A percentile compares a stretch with the other conserved stretches of the same genome.
Conservation (phyloP, 2,888 invertebrate species). For the Diplolepis rosae region DNA sequence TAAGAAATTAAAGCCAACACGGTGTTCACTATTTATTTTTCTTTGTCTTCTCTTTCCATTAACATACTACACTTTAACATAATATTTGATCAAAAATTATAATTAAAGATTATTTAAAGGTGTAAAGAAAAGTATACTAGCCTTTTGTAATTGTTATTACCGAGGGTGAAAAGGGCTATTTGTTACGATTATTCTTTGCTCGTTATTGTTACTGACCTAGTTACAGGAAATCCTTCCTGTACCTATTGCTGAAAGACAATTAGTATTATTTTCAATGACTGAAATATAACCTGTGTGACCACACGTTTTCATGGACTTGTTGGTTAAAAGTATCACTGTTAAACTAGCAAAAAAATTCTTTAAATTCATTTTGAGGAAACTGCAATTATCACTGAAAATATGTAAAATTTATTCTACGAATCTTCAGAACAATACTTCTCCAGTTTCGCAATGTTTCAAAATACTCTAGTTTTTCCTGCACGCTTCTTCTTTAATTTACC, state of each 20-base stretch:
- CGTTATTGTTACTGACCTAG: background rate
- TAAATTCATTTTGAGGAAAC: slow-evolving; percentile 2
- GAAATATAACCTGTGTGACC: too few relatives aligned
- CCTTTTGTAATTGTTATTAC: too few relatives aligned
- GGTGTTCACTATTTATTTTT: too few relatives aligned
- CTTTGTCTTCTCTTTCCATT: background rate
- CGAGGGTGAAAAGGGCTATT: too few relatives aligned
- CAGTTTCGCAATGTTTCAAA: background rate
- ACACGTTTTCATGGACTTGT: background rate
- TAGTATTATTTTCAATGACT: background rate
- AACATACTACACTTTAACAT: too few relatives aligned
- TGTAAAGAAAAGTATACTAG: too few relatives aligned
- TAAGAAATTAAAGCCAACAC: background rate
- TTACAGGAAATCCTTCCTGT: background rate
- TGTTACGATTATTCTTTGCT: background rate
- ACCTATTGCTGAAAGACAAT: background rate
- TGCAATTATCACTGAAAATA: slow-evolving; percentile 2
- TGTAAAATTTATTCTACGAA: slow-evolving; percentile 4
- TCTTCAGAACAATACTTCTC: background rate
- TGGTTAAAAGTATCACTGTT: background rate
- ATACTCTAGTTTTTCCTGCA: too few relatives aligned
- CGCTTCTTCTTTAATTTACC: too few relatives aligned
- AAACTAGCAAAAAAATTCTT: background rate
- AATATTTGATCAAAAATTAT: too few relatives aligned
- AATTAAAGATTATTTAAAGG: too few relatives aligned